Percentiles rank a stretch among this genome's conserved stretches.
Conservation (phyloP, 2,113 vertebrate genomes). For the Gila orcuttii region DNA sequence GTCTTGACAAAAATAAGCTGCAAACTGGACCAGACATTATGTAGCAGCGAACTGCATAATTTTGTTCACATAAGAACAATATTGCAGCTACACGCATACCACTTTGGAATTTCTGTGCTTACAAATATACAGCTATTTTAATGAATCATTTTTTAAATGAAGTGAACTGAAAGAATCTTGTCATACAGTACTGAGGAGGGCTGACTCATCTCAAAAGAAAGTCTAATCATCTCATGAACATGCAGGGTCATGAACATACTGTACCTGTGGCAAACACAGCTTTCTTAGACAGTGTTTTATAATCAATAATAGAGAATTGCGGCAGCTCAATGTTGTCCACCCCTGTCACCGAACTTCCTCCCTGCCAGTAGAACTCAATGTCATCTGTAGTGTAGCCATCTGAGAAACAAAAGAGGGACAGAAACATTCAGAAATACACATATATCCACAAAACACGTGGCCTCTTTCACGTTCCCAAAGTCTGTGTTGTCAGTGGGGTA, state of each 20-base stretch:
- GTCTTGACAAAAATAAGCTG: not conserved
- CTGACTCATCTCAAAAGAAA: not conserved
- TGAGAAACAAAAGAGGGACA: slow-evolving; percentile 58
- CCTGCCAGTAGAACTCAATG: slow-evolving; percentile 96
- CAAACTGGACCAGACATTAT: not conserved
- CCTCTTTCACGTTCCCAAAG: slow-evolving; percentile 12
- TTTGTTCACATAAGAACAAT: not conserved
- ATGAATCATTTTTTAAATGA: not conserved
- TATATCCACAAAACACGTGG: not conserved
- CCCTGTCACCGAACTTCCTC: slow-evolving; percentile 86
- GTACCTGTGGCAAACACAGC: slow-evolving; percentile 93
- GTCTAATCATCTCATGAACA: slow-evolving; percentile 1
- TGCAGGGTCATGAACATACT: not conserved
- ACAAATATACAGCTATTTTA: not conserved
- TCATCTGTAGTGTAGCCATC: slow-evolving; percentile 96
- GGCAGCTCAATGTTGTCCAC: slow-evolving; percentile 93
- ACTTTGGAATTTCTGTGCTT: not conserved
- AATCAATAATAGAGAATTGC: slow-evolving; percentile 92
- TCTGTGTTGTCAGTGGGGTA: slow-evolving; percentile 38
- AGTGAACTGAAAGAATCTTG: not conserved
- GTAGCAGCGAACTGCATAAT: not conserved
- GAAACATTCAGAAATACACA: not conserved
- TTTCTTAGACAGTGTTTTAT: slow-evolving; percentile 89
- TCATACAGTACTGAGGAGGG: not conserved
- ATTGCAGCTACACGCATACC: not conserved